Conservation (phyloP, 37 sponge, comb jelly and placozoan genomes). For the Spongia lamella region DNA sequence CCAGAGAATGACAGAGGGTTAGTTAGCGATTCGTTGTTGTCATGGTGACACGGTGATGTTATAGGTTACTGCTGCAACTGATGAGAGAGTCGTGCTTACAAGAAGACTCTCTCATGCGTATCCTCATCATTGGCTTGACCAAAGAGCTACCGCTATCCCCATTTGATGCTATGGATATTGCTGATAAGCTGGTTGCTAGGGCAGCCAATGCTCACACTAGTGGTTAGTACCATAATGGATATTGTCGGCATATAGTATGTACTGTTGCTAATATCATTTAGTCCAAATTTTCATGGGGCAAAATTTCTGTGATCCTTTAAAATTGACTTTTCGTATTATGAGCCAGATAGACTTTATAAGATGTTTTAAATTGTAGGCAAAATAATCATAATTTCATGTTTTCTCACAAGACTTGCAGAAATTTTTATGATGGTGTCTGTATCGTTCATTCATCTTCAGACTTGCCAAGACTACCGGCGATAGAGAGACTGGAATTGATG, state of each 20-base stretch:
- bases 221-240: no score
- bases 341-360: not conserved
- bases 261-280: no score
- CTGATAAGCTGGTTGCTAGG: slow-evolving; percentile 83
- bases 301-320: no score
- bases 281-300: no score
- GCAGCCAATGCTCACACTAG: slow-evolving; percentile 84
- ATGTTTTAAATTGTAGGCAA: no score
- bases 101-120: slow-evolving; percentile 89
- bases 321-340: no score
- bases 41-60: not conserved
- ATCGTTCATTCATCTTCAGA: slow-evolving; percentile 15
- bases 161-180: slow-evolving; percentile 84
- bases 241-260: no score
- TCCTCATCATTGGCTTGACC: slow-evolving; percentile 77
- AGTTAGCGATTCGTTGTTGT: not conserved
- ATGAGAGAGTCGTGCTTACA: slow-evolving; percentile 73
- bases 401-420: no score
- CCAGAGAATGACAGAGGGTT: slow-evolving; percentile 80
- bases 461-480: slow-evolving; percentile 50
- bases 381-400: no score
- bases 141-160: slow-evolving; percentile 85
- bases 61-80: slow-evolving; percentile 66
- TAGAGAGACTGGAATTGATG: slow-evolving; percentile 74
- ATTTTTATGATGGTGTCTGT: no score